Evolutionary conservation across 2,888 invertebrate species (phyloP), one percentile per base, ranked within the genome.

Genomic region (Parthenolecanium corni): DNA sequence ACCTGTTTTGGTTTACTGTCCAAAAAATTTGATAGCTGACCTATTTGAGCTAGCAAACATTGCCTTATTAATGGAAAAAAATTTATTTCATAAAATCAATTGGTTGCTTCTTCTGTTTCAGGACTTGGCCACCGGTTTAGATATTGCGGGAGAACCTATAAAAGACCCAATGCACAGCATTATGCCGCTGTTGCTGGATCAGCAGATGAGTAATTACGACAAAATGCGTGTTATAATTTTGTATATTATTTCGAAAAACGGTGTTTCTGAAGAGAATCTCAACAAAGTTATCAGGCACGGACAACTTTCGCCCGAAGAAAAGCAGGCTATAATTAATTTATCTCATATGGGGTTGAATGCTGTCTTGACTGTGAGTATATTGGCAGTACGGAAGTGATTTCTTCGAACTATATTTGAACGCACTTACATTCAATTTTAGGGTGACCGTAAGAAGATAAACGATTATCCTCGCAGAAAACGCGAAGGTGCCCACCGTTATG

Each of bases 91-190:
- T n/a, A n/a, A n/a, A n/a, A n/a, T n/a, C n/a, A n/a, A n/a, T n/a
- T n/a, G n/a, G n/a, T n/a, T n/a, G n/a, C n/a, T n/a, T 46, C 25
- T 46, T 66, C 67, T n/a, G 49, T 69, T 72, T 14, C 71, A 90
- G 86, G 98, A 99, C 77, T 79, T 98, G 71, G 97, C 97, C 0
- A 97, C 97, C 94, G 97, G 97, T 18, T 94, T 93, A 1, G 97
- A 98, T 75, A 92, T 95, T 0, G 96, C 98, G 72, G 98, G 98
- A 21, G 98, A 99, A 74, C 90, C 93, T 72, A 96, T 99, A 70
- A 95, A 95, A 74, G 98, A 99, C 76, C 97, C 96, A 74, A 98
- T 98, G 96, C 83, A 95, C 67, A 92, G 92, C 75, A 97, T 98
- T 74, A 97, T 97, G 4, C 98, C 98, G 3, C 90, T 98, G 66